Evolutionary conservation across 64 coral and sea anemone species (phyloP), one percentile per base, ranked within the genome.

Genomic region (Porites lutea): DNA sequence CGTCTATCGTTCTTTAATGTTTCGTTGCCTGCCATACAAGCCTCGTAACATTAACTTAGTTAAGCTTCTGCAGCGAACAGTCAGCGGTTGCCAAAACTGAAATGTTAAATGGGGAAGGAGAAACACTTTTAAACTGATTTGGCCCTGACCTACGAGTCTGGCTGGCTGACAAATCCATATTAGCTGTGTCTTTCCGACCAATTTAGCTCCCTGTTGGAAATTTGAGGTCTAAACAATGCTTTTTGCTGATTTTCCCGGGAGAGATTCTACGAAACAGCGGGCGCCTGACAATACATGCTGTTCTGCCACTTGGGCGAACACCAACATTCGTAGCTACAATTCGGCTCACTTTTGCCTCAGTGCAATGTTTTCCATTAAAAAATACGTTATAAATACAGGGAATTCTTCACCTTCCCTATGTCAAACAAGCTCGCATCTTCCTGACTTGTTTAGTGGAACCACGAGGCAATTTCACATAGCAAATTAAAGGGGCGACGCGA

Each of bases 161-260:
- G 13, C 45, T 51, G 62, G 69, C 11, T 23, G 61, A 22, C 46
- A 84, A 48, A 10, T 68, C 23, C 13, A 65, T 68, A 84, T 84
- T 22, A 68, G 63, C 62, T 19, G 19, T 37, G 27, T 13, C 47
- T 52, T 47, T 22, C 79, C 48, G 15, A 2, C 47, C 44, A 70
- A 64, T 67, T 84, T 68, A 84, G 18, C 45, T 68, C 63, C 18
- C 81, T 12, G 81, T 48, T 23, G 62, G 81, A 84, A 65, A 19
- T 61, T 82, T 54, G 2, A 22, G 54, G 21, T 19, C 75, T 37
- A 27, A 55, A 82, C 58, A 63, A 65, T 68, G 15, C 37, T 6
- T 68, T 67, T 84, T n/a, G 45, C 3, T 45, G n/a, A 44, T 63
- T 67, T 52, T 68, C 13, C 46, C 12, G 19, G 48, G 16, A 51